Conservation (phyloP, 2,888 invertebrate genomes). For the Zonitis immaculata region DNA sequence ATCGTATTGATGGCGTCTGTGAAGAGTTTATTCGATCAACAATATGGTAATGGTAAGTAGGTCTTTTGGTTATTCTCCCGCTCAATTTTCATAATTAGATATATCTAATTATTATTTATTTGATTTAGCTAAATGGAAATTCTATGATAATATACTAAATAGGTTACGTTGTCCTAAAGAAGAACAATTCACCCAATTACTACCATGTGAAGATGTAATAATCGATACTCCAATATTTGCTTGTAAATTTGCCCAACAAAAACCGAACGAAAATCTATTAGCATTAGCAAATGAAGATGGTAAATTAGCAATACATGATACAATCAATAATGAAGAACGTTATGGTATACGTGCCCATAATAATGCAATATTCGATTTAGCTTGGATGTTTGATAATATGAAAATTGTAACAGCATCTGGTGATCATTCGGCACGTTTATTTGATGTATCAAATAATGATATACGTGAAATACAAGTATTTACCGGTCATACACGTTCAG, state of each 20-base stretch:
- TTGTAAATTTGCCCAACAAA: constrained; percentile 66
- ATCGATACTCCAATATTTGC: constrained; percentile 74
- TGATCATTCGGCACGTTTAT: constrained; percentile 76
- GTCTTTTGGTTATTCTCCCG: constrained; percentile 16
- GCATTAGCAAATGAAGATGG: constrained; percentile 87
- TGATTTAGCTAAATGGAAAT: constrained; percentile 54
- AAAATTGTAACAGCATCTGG: constrained; percentile 80
- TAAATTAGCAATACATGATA: constrained; percentile 59
- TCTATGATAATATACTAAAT: constrained; percentile 61
- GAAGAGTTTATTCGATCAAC: constrained; percentile 27
- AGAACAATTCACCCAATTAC: constrained; percentile 63
- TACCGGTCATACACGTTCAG: constrained; percentile 72
- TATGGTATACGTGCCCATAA: constrained; percentile 63
- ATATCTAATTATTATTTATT: constrained; percentile 12
- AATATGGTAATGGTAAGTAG: constrained; percentile 31
- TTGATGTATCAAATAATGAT: constrained; percentile 59
- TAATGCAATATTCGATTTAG: constrained; percentile 86
- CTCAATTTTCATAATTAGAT: constrained; percentile 20
- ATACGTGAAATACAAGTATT: constrained; percentile 56
- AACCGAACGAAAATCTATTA: constrained; percentile 58
- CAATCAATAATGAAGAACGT: constrained; percentile 24
- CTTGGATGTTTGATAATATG: constrained; percentile 75
- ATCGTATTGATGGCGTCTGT: not conserved
- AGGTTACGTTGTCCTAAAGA: constrained; percentile 59
- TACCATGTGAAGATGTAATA: constrained; percentile 51